phyloP scores from a whole-genome alignment of 2,888 invertebrate species.

The Agriopis marginaria region DNA sequence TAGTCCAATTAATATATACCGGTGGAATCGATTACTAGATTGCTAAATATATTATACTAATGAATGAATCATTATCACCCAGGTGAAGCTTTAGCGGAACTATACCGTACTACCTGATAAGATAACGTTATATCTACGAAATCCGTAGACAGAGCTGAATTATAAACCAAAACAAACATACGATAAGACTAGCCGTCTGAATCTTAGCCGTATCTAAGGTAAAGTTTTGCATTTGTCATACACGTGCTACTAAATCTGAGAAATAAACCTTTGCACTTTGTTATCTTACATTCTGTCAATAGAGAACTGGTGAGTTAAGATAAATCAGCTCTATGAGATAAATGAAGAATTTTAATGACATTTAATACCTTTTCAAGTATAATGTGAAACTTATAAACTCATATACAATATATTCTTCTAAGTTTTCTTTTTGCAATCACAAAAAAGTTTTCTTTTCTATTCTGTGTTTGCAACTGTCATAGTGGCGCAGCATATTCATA shows the following conservation, averaged over 20 bases:
- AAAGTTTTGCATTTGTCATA: constrained; percentile 43
- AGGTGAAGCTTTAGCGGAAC: constrained; percentile 27
- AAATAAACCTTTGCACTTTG: constrained; percentile 14
- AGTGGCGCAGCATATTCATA: too few relatives aligned
- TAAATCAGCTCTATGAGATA: too few relatives aligned
- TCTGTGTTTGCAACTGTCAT: too few relatives aligned
- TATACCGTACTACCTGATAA: constrained; percentile 38
- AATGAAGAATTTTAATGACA: background rate
- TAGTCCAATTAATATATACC: too few relatives aligned
- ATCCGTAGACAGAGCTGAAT: constrained; percentile 47
- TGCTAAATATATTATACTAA: background rate
- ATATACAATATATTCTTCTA: too few relatives aligned
- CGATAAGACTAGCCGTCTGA: constrained; percentile 41
- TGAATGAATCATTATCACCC: constrained; percentile 34
- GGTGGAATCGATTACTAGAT: background rate
- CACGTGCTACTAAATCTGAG: constrained; percentile 38
- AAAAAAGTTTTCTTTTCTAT: too few relatives aligned
- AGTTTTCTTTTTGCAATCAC: too few relatives aligned
- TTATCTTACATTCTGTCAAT: constrained; percentile 2
- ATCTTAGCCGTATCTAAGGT: constrained; percentile 7
- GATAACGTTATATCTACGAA: constrained; percentile 47
- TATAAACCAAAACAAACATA: constrained; percentile 59
- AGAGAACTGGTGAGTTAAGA: constrained; percentile 3
- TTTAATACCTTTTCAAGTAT: constrained; percentile 9
- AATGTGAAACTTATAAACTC: too few relatives aligned